Evolutionary conservation across 2,888 invertebrate species (phyloP).

Genomic region (Apodemia zela): DNA sequence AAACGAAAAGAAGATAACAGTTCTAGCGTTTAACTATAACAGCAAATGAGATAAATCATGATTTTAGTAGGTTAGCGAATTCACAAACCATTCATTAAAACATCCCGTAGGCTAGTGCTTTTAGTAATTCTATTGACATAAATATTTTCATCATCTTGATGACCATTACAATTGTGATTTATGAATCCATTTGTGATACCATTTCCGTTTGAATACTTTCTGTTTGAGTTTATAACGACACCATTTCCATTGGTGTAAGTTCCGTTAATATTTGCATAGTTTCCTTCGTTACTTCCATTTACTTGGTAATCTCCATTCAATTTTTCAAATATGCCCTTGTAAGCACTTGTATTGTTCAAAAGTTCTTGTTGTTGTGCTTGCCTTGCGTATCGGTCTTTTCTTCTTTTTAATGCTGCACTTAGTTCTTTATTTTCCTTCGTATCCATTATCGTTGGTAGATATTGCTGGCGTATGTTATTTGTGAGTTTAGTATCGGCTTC

Average conservation of each 20-base stretch:
- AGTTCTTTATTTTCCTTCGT: constrained; percentile 83
- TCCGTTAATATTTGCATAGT: constrained; percentile 30
- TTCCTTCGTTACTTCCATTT: constrained; percentile 32
- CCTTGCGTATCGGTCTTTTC: constrained; percentile 90
- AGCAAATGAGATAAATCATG: not conserved
- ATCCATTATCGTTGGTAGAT: constrained; percentile 52
- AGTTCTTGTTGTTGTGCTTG: constrained; percentile 90
- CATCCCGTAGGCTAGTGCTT: constrained; percentile 50
- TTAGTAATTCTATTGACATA: constrained; percentile 39
- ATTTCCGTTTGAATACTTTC: constrained; percentile 40
- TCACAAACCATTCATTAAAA: constrained; percentile 72
- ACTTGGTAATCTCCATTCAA: constrained; percentile 18
- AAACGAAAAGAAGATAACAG: not conserved
- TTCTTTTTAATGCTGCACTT: constrained; percentile 88
- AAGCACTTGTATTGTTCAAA: constrained; percentile 53
- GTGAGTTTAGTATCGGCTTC: constrained; percentile 51
- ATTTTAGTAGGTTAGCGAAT: constrained; percentile 59
- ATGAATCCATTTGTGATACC: constrained; percentile 35
- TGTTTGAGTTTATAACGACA: constrained; percentile 34
- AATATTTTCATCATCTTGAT: constrained; percentile 47
- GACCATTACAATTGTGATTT: constrained; percentile 40
- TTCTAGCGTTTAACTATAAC: constrained; percentile 7
- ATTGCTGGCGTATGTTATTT: constrained; percentile 44
- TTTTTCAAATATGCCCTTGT: constrained; percentile 44
- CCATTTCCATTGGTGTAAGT: constrained; percentile 30